Conservation (phyloP, 2,113 vertebrate species). For the Toxostoma redivivum region DNA sequence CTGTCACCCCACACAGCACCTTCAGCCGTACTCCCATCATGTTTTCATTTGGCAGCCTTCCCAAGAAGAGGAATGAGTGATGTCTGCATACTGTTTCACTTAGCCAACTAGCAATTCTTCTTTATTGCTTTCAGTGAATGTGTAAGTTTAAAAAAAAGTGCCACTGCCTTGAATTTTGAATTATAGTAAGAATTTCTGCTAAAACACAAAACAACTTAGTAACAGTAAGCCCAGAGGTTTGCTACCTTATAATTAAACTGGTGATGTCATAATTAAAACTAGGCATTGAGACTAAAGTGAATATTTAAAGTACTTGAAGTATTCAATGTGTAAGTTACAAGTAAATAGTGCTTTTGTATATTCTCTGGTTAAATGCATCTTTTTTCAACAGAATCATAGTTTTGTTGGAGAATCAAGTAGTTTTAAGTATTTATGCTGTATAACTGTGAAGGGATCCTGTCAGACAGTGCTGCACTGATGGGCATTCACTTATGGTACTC, state of each 20-base stretch:
- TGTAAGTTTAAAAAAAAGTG: background rate
- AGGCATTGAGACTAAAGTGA: background rate
- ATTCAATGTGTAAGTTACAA: background rate
- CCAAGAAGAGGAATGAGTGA: slow-evolving; percentile 27
- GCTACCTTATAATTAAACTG: background rate
- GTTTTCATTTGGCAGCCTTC: slow-evolving; percentile 49
- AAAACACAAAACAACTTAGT: background rate
- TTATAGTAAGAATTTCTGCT: background rate
- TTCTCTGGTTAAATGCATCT: background rate
- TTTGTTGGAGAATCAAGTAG: background rate
- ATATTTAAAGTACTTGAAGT: background rate
- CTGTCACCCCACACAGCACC: slow-evolving; percentile 52
- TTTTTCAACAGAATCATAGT: background rate
- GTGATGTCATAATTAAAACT: background rate
- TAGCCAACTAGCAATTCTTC: background rate
- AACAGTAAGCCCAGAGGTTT: background rate
- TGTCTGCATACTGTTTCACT: slow-evolving; percentile 51
- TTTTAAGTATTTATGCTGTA: background rate
- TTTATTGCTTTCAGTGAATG: slow-evolving; percentile 34
- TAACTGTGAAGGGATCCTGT: background rate
- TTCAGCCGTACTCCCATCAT: slow-evolving; percentile 39
- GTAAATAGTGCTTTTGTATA: background rate
- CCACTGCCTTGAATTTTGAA: background rate
- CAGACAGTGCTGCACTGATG: background rate
- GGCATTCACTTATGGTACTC: background rate